phyloP scores from a whole-genome alignment of 2,888 invertebrate genomes.

The Rhamnusium bicolor region DNA sequence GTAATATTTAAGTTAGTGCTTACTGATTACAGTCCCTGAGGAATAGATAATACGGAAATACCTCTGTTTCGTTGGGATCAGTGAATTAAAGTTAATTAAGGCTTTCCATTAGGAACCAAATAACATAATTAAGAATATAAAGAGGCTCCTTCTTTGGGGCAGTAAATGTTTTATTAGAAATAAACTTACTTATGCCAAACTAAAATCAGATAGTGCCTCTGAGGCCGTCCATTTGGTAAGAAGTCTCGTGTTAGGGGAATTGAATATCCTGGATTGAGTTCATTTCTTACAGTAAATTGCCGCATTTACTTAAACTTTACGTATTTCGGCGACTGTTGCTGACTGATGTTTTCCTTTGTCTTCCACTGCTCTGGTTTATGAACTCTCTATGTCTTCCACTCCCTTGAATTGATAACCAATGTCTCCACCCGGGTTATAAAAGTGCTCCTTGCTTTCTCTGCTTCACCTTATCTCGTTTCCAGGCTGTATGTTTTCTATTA shows the following conservation, averaged over 20 bases:
- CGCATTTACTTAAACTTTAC: slow-evolving; percentile 63
- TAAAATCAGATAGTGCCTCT: slow-evolving; percentile 32
- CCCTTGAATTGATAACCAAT: slow-evolving; percentile 64
- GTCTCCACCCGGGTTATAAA: slow-evolving; percentile 59
- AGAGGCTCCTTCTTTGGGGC: slow-evolving; percentile 16
- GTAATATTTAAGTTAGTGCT: slow-evolving; percentile 23
- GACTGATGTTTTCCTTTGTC: slow-evolving; percentile 64
- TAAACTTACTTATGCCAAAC: slow-evolving; percentile 33
- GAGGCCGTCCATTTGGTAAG: slow-evolving; percentile 28
- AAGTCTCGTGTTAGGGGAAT: slow-evolving; percentile 25
- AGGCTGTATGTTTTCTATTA: slow-evolving; percentile 52
- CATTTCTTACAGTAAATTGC: slow-evolving; percentile 63
- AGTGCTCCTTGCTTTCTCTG: slow-evolving; percentile 42
- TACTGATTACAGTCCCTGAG: slow-evolving; percentile 8
- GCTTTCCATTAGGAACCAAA: slow-evolving; percentile 21
- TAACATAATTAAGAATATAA: slow-evolving; percentile 34
- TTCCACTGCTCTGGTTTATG: slow-evolving; percentile 58
- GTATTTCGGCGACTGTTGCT: slow-evolving; percentile 60
- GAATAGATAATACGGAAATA: slow-evolving; percentile 21
- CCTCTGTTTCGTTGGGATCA: slow-evolving; percentile 31
- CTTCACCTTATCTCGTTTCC: slow-evolving; percentile 54
- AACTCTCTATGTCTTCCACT: slow-evolving; percentile 61
- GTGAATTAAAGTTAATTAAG: slow-evolving; percentile 35
- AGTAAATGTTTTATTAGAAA: slow-evolving; percentile 37
- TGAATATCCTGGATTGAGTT: slow-evolving; percentile 48